Evolutionary conservation across 2,888 invertebrate species (phyloP).

Genomic region (Ischnura elegans): DNA sequence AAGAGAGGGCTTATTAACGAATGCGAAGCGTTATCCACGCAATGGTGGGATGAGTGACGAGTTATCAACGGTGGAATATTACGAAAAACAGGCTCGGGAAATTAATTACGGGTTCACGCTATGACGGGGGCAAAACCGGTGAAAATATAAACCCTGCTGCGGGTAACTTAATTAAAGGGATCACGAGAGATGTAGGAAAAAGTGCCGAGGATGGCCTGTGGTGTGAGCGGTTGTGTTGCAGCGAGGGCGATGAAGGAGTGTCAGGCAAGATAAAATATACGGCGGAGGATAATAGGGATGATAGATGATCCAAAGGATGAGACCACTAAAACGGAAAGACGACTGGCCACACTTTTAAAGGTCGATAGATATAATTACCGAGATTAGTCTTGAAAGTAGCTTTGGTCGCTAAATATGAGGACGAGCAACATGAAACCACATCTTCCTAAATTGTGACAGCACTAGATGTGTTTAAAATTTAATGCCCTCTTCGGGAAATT

Average conservation of each 20-base stretch:
- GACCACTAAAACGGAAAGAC: not conserved
- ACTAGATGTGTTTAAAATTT: no score
- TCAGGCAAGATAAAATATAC: not conserved
- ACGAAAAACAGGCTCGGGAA: not conserved
- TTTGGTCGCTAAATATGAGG: not conserved
- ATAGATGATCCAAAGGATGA: constrained; percentile 19
- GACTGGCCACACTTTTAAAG: not conserved
- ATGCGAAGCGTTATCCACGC: not conserved
- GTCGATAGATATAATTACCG: constrained; percentile 6
- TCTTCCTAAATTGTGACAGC: not conserved
- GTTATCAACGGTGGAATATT: not conserved
- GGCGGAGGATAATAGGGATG: not conserved
- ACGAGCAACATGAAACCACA: not conserved
- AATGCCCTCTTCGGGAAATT: no score
- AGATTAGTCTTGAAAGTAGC: not conserved
- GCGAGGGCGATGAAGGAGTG: not conserved
- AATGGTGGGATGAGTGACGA: not conserved
- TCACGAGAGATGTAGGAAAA: not conserved
- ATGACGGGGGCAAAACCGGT: not conserved
- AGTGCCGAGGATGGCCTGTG: not conserved
- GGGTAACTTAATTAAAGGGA: not conserved
- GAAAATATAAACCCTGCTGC: not conserved
- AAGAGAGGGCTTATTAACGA: not conserved
- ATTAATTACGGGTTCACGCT: not conserved
- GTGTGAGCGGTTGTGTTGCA: not conserved